Evolutionary conservation across 2,113 vertebrate species (phyloP).

Genomic region (Pseudopipra pipra): DNA sequence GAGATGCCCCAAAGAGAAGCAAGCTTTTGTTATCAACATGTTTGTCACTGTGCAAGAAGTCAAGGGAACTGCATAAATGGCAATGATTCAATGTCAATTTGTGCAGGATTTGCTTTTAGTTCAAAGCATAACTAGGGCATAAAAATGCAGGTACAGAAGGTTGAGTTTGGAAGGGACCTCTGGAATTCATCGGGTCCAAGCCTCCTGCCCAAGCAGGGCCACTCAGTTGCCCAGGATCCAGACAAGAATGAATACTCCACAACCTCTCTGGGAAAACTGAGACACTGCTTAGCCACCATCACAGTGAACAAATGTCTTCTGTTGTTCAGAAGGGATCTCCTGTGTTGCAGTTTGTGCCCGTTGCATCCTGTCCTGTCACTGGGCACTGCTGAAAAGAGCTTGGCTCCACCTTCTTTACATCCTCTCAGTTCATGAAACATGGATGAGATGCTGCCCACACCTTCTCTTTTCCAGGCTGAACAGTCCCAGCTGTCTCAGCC

Average conservation of each 20-base stretch:
- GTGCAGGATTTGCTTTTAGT: neutral
- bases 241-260: neutral
- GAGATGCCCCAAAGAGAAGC: neutral
- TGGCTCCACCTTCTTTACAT: neutral
- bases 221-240: neutral
- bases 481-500: neutral
- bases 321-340: neutral
- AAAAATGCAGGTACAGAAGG: neutral
- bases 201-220: neutral
- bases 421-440: neutral
- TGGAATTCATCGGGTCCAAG: neutral
- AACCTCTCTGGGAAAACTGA: neutral
- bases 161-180: neutral
- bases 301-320: neutral
- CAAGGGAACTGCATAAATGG: neutral
- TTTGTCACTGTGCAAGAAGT: neutral
- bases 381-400: neutral
- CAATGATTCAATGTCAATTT: neutral
- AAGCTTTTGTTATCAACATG: neutral
- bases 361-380: no score
- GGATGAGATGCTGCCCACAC: fast-evolving
- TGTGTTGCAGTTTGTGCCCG: neutral
- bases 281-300: neutral
- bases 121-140: neutral
- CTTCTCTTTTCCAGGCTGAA: neutral